Evolutionary conservation across 2,888 invertebrate genomes (phyloP), one percentile per base, ranked within the genome.

Genomic region (Vesta saturnalis): DNA sequence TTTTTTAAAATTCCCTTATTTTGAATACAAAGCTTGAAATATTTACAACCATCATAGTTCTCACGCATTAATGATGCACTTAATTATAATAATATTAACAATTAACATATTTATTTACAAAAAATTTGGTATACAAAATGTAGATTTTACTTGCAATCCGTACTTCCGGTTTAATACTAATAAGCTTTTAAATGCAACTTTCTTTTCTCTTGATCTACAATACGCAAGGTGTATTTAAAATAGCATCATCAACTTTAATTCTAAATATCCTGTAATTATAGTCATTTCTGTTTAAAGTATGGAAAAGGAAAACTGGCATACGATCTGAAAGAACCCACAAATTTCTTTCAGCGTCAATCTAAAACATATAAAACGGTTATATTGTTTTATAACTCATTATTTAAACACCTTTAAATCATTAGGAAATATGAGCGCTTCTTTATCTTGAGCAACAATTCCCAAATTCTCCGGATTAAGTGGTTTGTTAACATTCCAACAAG

Each of bases 301-400:
- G 85, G 82, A 90, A 89, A 57, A 94, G 83, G 81, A 92, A 94
- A 6, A 87, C 85, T 0, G 94, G 93, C 87, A 94, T 89, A 74
- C 88, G 89, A 81, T 95, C 93, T 0, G 92, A 91, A 1, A 94
- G 86, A 12, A 94, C 87, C 93, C 94, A 94, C 8, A 93, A 75
- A 49, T 88, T 86, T 54, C 89, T 89, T 12, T 89, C 87, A 19
- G 81, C 79, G 74, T 91, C 90, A 59, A 90, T 85, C 90, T 90
- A 81, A 77, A 84, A 73, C 2, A 35, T 43, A 21, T 19, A 60
- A 59, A 54, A 18, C 39, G 14, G n/a, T 65, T 46, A 16, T 10
- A 56, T 30, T 23, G n/a, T n/a, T n/a, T n/a, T n/a, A n/a, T n/a
- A n/a, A n/a, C n/a, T n/a, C n/a, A n/a, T n/a, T n/a, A n/a, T n/a